Conservation (phyloP, 2,113 vertebrate genomes). For the Rhipidura dahli region DNA sequence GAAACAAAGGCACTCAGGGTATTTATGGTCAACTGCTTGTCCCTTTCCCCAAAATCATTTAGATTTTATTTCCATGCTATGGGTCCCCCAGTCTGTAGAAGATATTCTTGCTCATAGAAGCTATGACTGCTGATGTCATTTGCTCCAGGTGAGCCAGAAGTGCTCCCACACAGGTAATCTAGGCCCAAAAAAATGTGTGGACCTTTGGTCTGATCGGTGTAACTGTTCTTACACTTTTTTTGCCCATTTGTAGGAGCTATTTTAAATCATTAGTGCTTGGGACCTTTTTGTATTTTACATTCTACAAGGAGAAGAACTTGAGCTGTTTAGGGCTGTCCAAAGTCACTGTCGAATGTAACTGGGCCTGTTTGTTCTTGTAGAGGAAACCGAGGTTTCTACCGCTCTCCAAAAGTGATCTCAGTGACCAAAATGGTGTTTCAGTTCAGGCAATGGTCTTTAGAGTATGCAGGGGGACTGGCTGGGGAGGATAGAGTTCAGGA, state of each 20-base stretch:
- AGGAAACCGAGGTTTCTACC: conserved; percentile 53
- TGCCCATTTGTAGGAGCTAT: background rate
- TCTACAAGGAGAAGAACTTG: background rate
- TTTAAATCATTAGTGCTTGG: background rate
- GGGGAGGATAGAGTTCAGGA: conserved; percentile 50
- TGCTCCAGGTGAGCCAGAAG: background rate
- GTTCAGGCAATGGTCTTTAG: conserved; percentile 10
- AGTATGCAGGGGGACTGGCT: conserved; percentile 19
- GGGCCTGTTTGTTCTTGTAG: background rate
- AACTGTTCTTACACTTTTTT: background rate
- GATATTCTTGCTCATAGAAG: background rate
- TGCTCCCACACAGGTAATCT: background rate
- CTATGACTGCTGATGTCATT: background rate
- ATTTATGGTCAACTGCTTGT: background rate
- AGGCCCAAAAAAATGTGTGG: background rate
- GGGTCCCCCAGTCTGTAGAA: background rate
- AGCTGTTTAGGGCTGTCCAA: background rate
- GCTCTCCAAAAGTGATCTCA: background rate
- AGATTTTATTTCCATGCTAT: background rate
- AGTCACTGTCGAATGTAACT: background rate
- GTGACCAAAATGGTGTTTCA: conserved; percentile 44
- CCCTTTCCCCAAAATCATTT: background rate
- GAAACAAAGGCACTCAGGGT: background rate
- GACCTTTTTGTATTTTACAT: background rate
- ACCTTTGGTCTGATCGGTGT: background rate